phyloP scores from a whole-genome alignment of 2,113 vertebrate genomes.

The Copsychus sechellarum region DNA sequence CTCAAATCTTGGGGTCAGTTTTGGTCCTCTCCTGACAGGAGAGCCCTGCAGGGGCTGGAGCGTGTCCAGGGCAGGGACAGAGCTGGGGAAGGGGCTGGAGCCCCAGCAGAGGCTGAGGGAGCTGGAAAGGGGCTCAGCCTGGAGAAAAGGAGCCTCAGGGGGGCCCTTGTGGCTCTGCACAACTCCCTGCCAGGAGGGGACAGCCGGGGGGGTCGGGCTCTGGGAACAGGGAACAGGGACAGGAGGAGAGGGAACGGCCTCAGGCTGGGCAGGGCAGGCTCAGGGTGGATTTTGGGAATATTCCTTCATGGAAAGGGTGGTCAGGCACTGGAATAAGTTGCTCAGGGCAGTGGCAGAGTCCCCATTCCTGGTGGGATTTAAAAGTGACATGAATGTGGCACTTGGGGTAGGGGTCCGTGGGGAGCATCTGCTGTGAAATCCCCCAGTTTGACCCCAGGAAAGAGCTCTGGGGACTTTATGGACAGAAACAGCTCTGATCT shows the following conservation, averaged over 20 bases:
- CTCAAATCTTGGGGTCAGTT: neutral
- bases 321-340: neutral
- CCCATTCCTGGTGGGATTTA: neutral
- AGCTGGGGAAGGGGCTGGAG: neutral
- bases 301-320: accelerated
- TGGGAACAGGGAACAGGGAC: neutral
- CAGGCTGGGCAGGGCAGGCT: neutral
- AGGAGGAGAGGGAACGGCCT: neutral
- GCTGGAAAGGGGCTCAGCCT: neutral
- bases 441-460: no score
- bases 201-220: neutral
- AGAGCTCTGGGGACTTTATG: no score
- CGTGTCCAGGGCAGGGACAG: neutral
- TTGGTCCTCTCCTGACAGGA: neutral
- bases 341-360: accelerated
- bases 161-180: neutral
- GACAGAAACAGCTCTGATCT: no score
- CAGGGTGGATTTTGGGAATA: accelerated
- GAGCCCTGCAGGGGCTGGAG: neutral
- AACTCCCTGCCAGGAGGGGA: no score
- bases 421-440: no score
- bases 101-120: neutral
- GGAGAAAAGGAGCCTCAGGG: neutral
- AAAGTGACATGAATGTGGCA: accelerated
- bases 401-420: accelerated